Base-by-base conservation (phyloP, 2,797 vertebrate species). In the Bucorvus abyssinicus region DNA sequence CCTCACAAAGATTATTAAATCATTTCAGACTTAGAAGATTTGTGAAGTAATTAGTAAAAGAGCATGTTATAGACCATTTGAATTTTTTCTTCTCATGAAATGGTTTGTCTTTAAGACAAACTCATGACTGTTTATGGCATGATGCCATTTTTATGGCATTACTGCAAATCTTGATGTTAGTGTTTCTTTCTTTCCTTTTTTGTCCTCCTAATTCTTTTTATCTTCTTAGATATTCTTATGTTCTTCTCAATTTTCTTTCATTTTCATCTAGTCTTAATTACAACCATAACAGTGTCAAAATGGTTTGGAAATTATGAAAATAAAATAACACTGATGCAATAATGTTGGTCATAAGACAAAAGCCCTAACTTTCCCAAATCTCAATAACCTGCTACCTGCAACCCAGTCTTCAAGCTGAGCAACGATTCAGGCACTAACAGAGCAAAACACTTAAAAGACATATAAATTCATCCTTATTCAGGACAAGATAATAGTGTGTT, bases 161-260 rank as follows among this genome's bases (percentile, higher is more conserved):
- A 98, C 95, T 98, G 97, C 97, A 99, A 98, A 78, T 98, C 98
- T 98, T 98, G 93, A 97, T 94, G 93, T 96, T 97, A 97, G 97
- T 78, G 96, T 98, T 97, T 97, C 97, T 56, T 98, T 93, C 30
- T 98, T 95, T 47, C 97, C 94, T 6, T 97, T 92, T 73, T 74
- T 71, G 50, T 38, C 96, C 93, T 98, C 97, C 94, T 98, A 98
- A 60, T 96, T 95, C 12, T 98, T 98, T 95, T 98, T 94, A 95
- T 98, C 75, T 93, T 97, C 56, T 94, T 94, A 96, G 26, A 78
- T 93, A 86, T 95, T 97, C 65, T 96, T 95, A 71, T 69, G 57
- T 94, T 87, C 18, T 86, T 95, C 22, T 90, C 83, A 64, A 84
- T 84, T 75, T 86, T 94, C 80, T 92, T 95, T 97, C 59, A 88